phyloP scores from a whole-genome alignment of 1,140 invertebrate species.

The Megalopta genalis region DNA sequence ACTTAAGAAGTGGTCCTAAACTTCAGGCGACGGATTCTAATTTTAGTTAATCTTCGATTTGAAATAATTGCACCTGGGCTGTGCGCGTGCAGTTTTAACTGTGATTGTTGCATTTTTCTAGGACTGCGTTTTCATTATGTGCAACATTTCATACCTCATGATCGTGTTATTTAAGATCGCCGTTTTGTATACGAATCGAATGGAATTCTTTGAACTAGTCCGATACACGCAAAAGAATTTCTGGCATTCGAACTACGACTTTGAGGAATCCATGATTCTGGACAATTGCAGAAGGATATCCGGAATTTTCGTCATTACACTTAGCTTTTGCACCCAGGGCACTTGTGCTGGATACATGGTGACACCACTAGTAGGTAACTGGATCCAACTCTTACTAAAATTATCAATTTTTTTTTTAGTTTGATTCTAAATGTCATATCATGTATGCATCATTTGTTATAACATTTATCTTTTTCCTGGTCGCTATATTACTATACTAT shows the following conservation, averaged over 20 bases:
- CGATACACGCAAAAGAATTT: constrained; percentile 49
- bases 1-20: no score
- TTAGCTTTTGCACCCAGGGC: background rate
- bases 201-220: constrained; percentile 39
- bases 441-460: no score
- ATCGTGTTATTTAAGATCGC: constrained; percentile 52
- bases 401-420: no score
- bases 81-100: background rate
- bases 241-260: constrained; percentile 48
- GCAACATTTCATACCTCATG: constrained; percentile 39
- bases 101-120: constrained; percentile 26
- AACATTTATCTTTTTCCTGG: no score
- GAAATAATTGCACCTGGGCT: no score
- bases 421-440: no score
- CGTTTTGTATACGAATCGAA: background rate
- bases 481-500: no score
- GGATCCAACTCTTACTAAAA: no score
- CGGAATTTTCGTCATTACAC: background rate
- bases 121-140: constrained; percentile 31
- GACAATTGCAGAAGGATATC: background rate
- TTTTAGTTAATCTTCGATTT: no score
- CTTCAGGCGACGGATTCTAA: no score
- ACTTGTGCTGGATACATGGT: constrained; percentile 1
- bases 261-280: background rate
- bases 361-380: background rate